phyloP scores from a whole-genome alignment of 2,113 vertebrate species.

The Rissa tridactyla region DNA sequence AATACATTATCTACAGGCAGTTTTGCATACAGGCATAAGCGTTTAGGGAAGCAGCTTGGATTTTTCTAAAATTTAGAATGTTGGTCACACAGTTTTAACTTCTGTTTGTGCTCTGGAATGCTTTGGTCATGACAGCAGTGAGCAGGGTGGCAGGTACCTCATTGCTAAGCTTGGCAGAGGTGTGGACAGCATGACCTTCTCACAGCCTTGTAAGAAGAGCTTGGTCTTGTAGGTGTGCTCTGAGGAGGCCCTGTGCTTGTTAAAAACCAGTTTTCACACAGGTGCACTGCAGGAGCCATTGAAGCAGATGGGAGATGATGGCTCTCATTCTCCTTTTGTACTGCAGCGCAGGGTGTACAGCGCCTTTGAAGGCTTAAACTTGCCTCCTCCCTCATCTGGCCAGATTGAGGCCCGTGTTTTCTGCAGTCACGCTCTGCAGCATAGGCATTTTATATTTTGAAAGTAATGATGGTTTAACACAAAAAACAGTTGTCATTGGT shows the following conservation, averaged over 20 bases:
- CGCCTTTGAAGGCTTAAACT: background rate
- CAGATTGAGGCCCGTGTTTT: background rate
- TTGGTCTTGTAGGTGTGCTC: background rate
- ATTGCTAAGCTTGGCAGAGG: background rate
- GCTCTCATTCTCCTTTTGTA: background rate
- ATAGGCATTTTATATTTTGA: background rate
- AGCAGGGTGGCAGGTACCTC: background rate
- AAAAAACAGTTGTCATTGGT: background rate
- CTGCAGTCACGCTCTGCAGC: background rate
- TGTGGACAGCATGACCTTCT: background rate
- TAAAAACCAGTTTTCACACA: background rate
- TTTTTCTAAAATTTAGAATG: background rate
- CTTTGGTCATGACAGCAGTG: background rate
- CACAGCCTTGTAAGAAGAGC: background rate
- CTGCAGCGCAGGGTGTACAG: background rate
- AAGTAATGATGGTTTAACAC: background rate
- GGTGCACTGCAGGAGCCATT: background rate
- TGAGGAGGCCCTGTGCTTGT: background rate
- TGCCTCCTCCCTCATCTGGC: background rate
- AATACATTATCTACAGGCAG: background rate
- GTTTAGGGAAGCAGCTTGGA: background rate
- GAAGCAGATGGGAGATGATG: background rate
- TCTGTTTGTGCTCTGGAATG: background rate
- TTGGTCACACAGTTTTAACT: background rate
- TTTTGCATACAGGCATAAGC: background rate